Base-by-base conservation (phyloP, 2,888 invertebrate species). In the Philereme transversata region DNA sequence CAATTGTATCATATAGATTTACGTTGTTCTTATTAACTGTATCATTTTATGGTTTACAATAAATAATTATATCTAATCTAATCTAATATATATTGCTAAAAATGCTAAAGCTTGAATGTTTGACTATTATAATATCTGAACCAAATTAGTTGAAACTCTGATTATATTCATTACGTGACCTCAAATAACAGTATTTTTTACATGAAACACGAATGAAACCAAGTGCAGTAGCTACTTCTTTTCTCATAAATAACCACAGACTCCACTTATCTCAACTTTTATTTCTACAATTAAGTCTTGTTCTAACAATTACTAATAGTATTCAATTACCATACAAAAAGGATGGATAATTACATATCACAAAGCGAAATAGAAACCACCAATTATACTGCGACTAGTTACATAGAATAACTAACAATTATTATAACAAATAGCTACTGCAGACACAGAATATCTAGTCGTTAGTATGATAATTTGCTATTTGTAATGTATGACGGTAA, bases 321-420 rank as follows among this genome's bases (percentile, higher is more conserved):
- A 62, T 62, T 70, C 65, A 68, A 71, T 73, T 68, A 70, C 54
- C 44, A 57, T 60, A 59, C 63, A 62, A 65, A 64, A 64, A 56
- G 46, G 50, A 67, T n/a, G 9, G 44, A 51, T 57, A 60, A 66
- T 63, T 61, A 56, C 11, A 38, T 22, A 35, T 50, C 8, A 7
- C 40, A 48, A 47, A 47, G 51, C 44, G 56, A 48, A 60, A 60
- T 38, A 44, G 38, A 51, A 55, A 60, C 60, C 33, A 44, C 22
- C 44, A 56, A 56, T 60, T 60, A 60, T 10, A 38, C 36, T 45
- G 54, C 51, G 50, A 54, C 52, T 38, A 44, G 52, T 38, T 48
- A 10, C 46, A 51, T 33, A 58, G 46, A 48, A 5, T 2, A 49
- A 11, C 0, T 0, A 8, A n/a, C 8, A 58, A 43, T 58, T 43